These are phyloP conservation scores for Kryptolebias marmoratus DNA, from an alignment of 2,113 vertebrate genomes.

Conservation along the genomic window DNA sequence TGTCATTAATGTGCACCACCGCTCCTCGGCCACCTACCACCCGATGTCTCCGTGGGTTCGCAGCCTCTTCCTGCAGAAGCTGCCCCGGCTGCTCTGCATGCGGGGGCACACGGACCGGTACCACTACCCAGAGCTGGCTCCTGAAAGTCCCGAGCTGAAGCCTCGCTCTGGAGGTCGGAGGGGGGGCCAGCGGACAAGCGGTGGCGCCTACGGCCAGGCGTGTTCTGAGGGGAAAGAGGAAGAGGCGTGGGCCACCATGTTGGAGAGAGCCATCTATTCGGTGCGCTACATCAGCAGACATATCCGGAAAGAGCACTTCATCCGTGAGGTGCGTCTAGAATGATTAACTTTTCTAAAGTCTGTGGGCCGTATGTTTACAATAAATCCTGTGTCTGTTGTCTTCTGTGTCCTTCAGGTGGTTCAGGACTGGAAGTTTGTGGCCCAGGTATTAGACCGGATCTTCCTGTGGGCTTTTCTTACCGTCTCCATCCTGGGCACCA, in stretches of 20 bases:
- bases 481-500: constrained; percentile 87
- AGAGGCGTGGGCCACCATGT: constrained; percentile 86
- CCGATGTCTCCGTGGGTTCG: constrained; percentile 98
- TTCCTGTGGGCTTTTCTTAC: constrained; percentile 94
- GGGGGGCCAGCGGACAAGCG: constrained; percentile 54
- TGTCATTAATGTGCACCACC: constrained; percentile 96
- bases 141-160: constrained; percentile 75
- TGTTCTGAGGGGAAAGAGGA: constrained; percentile 81
- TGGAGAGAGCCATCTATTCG: constrained; percentile 92
- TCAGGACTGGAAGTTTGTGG: constrained; percentile 97
- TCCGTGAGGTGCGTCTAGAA: constrained; percentile 84
- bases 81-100: constrained; percentile 92
- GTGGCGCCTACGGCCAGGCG: constrained; percentile 58
- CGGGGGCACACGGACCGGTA: constrained; percentile 88
- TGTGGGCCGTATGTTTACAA: background rate
- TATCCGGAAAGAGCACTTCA: constrained; percentile 94
- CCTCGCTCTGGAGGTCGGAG: constrained; percentile 63
- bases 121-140: constrained; percentile 84
- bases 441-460: constrained; percentile 95
- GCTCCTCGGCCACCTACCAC: constrained; percentile 93
- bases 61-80: constrained; percentile 89
- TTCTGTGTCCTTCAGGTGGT: constrained; percentile 83
- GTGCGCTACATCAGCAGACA: constrained; percentile 95
- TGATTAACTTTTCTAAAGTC: background rate
- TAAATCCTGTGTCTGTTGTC: background rate